Percentiles rank a stretch among this genome's conserved stretches.
Evolutionary conservation across 2,888 invertebrate genomes (phyloP).

Genomic region (Pachliopta kotzebuea): DNA sequence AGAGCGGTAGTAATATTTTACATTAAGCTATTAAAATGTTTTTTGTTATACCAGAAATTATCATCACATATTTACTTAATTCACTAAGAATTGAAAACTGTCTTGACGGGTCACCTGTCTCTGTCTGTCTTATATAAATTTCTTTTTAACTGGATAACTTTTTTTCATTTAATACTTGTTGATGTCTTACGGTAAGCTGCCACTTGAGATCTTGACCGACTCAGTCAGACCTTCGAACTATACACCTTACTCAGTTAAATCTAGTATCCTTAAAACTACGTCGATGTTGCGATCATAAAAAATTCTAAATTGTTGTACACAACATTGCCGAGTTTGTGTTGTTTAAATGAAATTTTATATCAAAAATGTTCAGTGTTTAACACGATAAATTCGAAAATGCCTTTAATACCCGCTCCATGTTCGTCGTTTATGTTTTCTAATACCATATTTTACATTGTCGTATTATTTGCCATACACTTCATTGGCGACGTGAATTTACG

Average conservation of each 20-base stretch:
- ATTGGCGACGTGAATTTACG: slow-evolving; percentile 21
- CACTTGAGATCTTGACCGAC: too few relatives aligned
- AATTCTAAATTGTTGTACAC: neutral
- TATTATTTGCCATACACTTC: slow-evolving; percentile 19
- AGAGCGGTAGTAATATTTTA: neutral
- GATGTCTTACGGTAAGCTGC: too few relatives aligned
- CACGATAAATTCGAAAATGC: slow-evolving; percentile 32
- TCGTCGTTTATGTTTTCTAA: slow-evolving; percentile 25
- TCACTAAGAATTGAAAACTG: neutral
- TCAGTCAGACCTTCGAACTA: too few relatives aligned
- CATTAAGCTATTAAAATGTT: neutral
- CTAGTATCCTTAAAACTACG: too few relatives aligned
- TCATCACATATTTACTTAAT: neutral
- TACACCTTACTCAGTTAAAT: too few relatives aligned
- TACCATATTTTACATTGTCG: slow-evolving; percentile 27
- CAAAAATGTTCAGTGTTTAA: slow-evolving; percentile 26
- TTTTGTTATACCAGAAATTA: neutral
- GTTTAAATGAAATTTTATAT: slow-evolving; percentile 1
- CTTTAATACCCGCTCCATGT: slow-evolving; percentile 31
- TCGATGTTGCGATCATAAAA: too few relatives aligned
- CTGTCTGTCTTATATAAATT: too few relatives aligned
- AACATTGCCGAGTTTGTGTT: slow-evolving; percentile 3
- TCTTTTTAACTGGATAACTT: too few relatives aligned
- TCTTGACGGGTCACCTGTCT: too few relatives aligned
- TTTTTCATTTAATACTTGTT: too few relatives aligned